Evolutionary conservation across 2,797 vertebrate genomes (phyloP), one percentile per base, ranked within the genome.

Genomic region (Cichlasoma orientale): DNA sequence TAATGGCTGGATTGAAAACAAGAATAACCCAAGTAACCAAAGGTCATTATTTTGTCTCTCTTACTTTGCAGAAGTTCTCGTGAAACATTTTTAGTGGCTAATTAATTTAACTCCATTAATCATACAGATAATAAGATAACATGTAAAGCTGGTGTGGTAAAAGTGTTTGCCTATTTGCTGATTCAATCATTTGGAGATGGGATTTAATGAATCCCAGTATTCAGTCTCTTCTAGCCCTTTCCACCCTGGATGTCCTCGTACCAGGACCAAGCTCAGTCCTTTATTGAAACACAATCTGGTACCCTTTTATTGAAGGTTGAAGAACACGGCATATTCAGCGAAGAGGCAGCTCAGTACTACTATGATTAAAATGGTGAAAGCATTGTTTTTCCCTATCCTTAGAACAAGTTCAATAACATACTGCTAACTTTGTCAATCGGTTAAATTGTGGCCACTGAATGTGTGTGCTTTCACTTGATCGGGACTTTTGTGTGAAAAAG

Each of bases 121-220:
- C 19, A 1, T 0, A 12, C 19, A 10, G 2, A 47, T 66, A 19
- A 47, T 12, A 2, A 47, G 10, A 66, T 27, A 47, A 27, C 16
- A 4, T 6, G 10, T 47, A 9, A 66, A 47, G 27, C 23, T 47
- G 61, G 5, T 2, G 61, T 27, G 27, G 9, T 66, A 19, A n/a
- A 52, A 52, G 19, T n/a, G 21, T 11, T 44, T 6, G 47, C 3
- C 27, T 27, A 25, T 7, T 66, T 66, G 3, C 0, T 19, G 61
- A 50, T 50, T 27, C 29, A 68, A 68, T 50, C 9, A 3, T 29
- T 44, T 29, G 25, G 2, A 53, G 18, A 50, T 68, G 41, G 13
- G 2, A 27, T 29, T 66, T 27, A 66, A 27, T 27, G 38, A 66
- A 66, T 41, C 47, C 38, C 23, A 47, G 23, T 47, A n/a, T 3